Evolutionary conservation across 2,888 invertebrate genomes (phyloP), one percentile per base, ranked within the genome.

Genomic region (Dryocosmus kuriphilus): DNA sequence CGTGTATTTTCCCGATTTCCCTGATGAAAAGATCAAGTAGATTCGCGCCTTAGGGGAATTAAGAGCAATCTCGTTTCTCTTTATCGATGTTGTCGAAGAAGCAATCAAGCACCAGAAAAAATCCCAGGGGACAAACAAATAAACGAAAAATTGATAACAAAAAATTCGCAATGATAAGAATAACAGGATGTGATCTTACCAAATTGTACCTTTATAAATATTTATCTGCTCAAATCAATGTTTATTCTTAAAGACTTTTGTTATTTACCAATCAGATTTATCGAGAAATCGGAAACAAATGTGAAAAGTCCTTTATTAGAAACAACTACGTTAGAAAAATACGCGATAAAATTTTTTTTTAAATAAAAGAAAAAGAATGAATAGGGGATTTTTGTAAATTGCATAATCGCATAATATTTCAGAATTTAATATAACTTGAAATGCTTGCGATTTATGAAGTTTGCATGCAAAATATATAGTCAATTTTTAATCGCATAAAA

Each of bases 1-100:
- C 11, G 24, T 57, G 24, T 57, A 57, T 57, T 55, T 22, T 9
- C 4, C 24, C 57, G 57, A 57, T 24, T 24, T 57, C 57, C 57
- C 57, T 24, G 24, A 57, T 24, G 57, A 24, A 57, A 57, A 57
- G 57, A 57, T 57, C 57, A 57, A 57, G 22, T 57, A 24, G 24
- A 24, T 11, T 57, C 9, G 11, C 57, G 57, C 57, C 57, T 57
- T 0, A 57, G 24, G 57, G 57, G 57, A 57, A 57, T 57, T 57
- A 57, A 57, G 22, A 57, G 3, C 57, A 57, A 57, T 57, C 57
- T 57, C 24, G 24, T 57, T 57, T 57, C 24, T 8, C n/a, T 24
- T 57, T 57, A 57, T 57, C 57, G 57, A 22, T 24, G 57, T 24
- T 57, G 57, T 57, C 22, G 24, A n/a, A 4, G 24, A 57, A 24